These are phyloP conservation scores for Brachylomia viminalis DNA, from an alignment of 2,888 invertebrate genomes.

Conservation along the genomic window DNA sequence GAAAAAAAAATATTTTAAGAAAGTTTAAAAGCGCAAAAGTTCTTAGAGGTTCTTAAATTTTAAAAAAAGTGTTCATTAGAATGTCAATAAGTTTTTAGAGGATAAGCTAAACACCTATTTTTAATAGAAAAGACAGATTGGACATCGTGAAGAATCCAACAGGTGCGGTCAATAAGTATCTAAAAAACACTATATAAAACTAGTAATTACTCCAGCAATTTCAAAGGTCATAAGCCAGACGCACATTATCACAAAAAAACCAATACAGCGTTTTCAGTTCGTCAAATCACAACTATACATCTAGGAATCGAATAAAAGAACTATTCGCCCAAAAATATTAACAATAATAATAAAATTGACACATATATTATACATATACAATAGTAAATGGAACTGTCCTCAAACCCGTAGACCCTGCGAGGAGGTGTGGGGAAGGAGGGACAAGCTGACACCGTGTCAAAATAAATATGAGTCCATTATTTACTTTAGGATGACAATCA, in stretches of 20 bases:
- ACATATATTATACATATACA: no score
- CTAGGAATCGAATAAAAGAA: conserved; percentile 30
- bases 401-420: neutral
- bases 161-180: neutral
- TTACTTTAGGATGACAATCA: conserved; percentile 55
- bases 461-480: no score
- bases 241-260: neutral
- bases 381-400: conserved; percentile 50
- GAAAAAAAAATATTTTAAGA: no score
- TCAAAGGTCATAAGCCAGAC: conserved; percentile 12
- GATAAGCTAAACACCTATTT: neutral
- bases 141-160: neutral
- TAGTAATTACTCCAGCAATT: neutral
- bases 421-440: neutral
- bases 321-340: neutral
- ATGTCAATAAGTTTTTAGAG: neutral
- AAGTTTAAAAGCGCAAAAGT: neutral
- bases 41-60: neutral
- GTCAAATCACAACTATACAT: conserved; percentile 4
- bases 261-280: neutral
- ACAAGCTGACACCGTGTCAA: conserved; percentile 56
- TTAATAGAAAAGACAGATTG: neutral
- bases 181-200: conserved; percentile 6
- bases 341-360: conserved; percentile 17
- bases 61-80: neutral